Evolutionary conservation across 2,797 vertebrate species (phyloP).

Genomic region (Trematomus bernacchii): DNA sequence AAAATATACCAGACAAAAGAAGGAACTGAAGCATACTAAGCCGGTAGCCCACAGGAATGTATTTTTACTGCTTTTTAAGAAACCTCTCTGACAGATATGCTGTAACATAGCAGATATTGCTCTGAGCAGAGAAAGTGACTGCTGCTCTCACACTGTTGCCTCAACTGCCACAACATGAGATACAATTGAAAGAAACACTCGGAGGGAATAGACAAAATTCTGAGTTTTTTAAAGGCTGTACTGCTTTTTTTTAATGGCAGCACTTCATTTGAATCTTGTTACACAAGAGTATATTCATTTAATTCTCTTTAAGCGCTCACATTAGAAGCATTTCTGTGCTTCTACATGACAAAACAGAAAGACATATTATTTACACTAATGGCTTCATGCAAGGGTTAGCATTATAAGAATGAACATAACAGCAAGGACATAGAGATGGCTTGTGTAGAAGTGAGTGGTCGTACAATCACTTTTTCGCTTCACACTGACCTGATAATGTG

Average conservation of each 20-base stretch:
- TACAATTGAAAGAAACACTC: slow-evolving; percentile 24
- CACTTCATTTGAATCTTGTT: slow-evolving; percentile 12
- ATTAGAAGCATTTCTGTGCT: slow-evolving; percentile 23
- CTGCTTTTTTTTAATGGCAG: slow-evolving; percentile 19
- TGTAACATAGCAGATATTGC: slow-evolving; percentile 41
- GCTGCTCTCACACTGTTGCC: slow-evolving; percentile 25
- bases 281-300: not conserved
- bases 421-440: slow-evolving; percentile 14
- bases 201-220: not conserved
- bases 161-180: slow-evolving; percentile 26
- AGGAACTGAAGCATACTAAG: slow-evolving; percentile 42
- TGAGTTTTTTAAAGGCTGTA: slow-evolving; percentile 11
- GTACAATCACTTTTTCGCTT: slow-evolving; percentile 40
- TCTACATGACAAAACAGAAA: slow-evolving; percentile 15
- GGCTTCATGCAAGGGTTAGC: slow-evolving; percentile 64
- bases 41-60: slow-evolving; percentile 6
- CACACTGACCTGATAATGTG: slow-evolving; percentile 34
- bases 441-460: slow-evolving; percentile 16
- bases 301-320: slow-evolving; percentile 9
- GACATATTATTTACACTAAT: slow-evolving; percentile 62
- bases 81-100: slow-evolving; percentile 27
- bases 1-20: slow-evolving; percentile 58
- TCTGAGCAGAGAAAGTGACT: slow-evolving; percentile 36
- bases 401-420: slow-evolving; percentile 42
- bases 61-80: slow-evolving; percentile 22